Percentiles rank a stretch among this genome's conserved stretches.
Evolutionary conservation across 2,113 vertebrate genomes (phyloP).

Genomic region (Cinclus mexicanus): DNA sequence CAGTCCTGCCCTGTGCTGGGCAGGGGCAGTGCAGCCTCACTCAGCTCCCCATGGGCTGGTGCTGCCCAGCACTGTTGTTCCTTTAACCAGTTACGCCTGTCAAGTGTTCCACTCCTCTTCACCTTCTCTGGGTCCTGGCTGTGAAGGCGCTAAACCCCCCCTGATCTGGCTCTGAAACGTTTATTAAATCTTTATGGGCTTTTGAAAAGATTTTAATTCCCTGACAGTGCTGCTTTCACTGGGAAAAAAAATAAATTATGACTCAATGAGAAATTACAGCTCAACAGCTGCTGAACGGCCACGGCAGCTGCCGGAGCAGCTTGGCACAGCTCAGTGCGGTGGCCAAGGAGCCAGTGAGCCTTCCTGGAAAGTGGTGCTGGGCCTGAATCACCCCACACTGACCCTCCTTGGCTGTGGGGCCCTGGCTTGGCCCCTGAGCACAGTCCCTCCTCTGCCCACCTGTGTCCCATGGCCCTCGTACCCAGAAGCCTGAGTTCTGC

Average conservation of each 20-base stretch:
- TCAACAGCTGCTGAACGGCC: neutral
- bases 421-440: accelerated
- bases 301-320: slow-evolving; percentile 2
- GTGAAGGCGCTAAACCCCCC: neutral
- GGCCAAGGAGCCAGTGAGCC: neutral
- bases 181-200: slow-evolving; percentile 22
- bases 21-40: neutral
- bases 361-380: neutral
- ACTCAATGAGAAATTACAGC: slow-evolving; percentile 52
- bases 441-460: neutral
- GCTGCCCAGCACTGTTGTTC: accelerated
- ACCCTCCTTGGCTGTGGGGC: neutral
- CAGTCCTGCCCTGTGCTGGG: accelerated
- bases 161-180: neutral
- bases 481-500: neutral
- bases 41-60: neutral
- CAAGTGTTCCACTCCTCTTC: neutral
- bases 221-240: slow-evolving; percentile 29
- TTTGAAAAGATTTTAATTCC: slow-evolving; percentile 51
- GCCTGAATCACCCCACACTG: accelerated
- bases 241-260: neutral
- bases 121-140: neutral
- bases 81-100: neutral
- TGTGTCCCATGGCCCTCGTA: accelerated
- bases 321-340: neutral